Base-by-base conservation (phyloP, 2,797 vertebrate genomes). In the Muraenolepis orangiensis region DNA sequence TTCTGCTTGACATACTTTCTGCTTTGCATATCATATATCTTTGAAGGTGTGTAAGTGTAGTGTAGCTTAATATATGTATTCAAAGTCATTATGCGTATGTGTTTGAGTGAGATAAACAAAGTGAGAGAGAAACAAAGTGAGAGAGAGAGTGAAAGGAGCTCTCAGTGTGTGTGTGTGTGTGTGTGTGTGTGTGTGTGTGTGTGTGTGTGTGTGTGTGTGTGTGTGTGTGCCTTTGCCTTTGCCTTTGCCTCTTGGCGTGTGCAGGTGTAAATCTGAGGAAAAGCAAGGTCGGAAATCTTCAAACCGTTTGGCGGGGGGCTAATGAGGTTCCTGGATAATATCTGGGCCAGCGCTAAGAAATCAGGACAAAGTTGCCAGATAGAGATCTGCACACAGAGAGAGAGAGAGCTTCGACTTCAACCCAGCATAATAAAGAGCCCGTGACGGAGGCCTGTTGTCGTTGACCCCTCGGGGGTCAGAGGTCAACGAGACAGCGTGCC, bases 81-180 rank as follows among this genome's bases (percentile, higher is more conserved):
- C 12, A 29, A 67, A 4, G 66, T 31, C 12, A 67, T 67, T 8
- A 31, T 18, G 16, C 30, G 66, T 66, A 66, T 30, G 28, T 26
- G n/a, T 61, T 61, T 26, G n/a, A 23, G 8, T 23, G 23, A 5
- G 57, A 61, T n/a, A 26, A 61, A 61, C 20, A 6, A 57, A 57
- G 51, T n/a, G 8, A 4, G 32, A 34, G 32, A 34, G 32, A 34
- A 0, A 26, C 6, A 23, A n/a, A 8, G n/a, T 1, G n/a, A 61
- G 57, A 61, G 57, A 61, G 57, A 61, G n/a, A 61, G 7, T 0
- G 57, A 61, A 4, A 61, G n/a, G 29, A 18, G 66, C 64, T 11
- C 64, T 64, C n/a, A n/a, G n/a, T 36, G 68, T 38, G 68, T 70
- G 68, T 70, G 68, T 38, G 31, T 36, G 66, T 4, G 66, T 4